Conservation (phyloP, 2,113 vertebrate genomes). For the Gobio gobio region DNA sequence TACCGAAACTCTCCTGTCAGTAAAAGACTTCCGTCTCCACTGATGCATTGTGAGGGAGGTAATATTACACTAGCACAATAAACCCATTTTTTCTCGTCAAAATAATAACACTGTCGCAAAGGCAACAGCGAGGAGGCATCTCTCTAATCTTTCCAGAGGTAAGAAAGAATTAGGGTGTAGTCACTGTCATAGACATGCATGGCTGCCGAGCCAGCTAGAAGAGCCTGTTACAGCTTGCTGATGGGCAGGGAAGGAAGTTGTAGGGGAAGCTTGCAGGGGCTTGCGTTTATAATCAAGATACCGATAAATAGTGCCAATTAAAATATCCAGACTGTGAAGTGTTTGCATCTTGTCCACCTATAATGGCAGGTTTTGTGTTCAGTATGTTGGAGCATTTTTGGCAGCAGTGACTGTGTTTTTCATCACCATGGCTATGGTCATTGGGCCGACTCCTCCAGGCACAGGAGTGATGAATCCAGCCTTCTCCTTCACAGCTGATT, state of each 20-base stretch:
- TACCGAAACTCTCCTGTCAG: background rate
- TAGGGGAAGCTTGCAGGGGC: background rate
- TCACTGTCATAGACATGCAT: background rate
- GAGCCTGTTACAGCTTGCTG: slow-evolving; percentile 3
- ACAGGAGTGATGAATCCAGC: slow-evolving; percentile 48
- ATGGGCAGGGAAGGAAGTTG: slow-evolving; percentile 18
- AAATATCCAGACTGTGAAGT: background rate
- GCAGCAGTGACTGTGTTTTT: slow-evolving; percentile 51
- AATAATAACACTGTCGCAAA: background rate
- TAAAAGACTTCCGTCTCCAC: background rate
- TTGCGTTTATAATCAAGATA: slow-evolving; percentile 3
- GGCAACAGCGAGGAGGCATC: background rate
- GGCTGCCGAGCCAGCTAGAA: background rate
- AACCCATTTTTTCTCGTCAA: background rate
- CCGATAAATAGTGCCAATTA: background rate
- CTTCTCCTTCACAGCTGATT: slow-evolving; percentile 43
- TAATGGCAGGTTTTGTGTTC: slow-evolving; percentile 3
- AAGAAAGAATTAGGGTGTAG: slow-evolving; percentile 15
- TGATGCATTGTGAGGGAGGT: background rate
- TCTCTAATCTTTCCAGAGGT: background rate
- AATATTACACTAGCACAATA: background rate
- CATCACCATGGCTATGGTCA: slow-evolving; percentile 51
- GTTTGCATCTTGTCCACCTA: background rate
- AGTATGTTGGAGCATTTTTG: slow-evolving; percentile 37
- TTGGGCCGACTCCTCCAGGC: slow-evolving; percentile 48